Percentiles rank a stretch among this genome's conserved stretches.
These are phyloP conservation scores for Plagiodera versicolora DNA, from an alignment of 2,888 invertebrate species.

Conservation along the genomic window DNA sequence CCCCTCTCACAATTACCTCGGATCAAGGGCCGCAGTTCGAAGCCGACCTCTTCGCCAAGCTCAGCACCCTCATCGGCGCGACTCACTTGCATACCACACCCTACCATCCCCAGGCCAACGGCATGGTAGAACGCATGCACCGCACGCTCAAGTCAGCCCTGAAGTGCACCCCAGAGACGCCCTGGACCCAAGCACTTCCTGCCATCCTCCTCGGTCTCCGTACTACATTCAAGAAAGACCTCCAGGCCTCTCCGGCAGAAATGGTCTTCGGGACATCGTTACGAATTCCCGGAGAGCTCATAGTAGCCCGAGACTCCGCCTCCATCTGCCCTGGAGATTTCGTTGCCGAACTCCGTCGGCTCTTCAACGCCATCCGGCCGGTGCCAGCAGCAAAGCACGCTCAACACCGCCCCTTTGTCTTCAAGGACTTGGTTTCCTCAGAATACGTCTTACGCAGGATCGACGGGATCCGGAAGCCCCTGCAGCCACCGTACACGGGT, in stretches of 20 bases:
- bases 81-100: background rate
- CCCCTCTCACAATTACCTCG: conserved; percentile 25
- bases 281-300: background rate
- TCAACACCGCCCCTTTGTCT: background rate
- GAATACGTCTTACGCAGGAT: background rate
- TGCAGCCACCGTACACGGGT: background rate
- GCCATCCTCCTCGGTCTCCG: background rate
- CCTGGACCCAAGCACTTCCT: background rate
- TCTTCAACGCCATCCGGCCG: background rate
- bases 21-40: conserved; percentile 11
- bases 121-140: conserved; percentile 24
- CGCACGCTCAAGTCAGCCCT: conserved; percentile 13
- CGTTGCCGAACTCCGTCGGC: background rate
- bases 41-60: background rate
- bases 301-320: background rate
- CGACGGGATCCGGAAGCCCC: background rate
- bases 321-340: background rate
- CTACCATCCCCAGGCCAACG: conserved; percentile 25
- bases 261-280: background rate
- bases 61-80: background rate
- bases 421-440: background rate
- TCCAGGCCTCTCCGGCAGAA: background rate
- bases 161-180: background rate
- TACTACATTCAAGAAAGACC: background rate
- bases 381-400: background rate